Percentiles rank a stretch among this genome's conserved stretches.
Evolutionary conservation across 1,140 invertebrate species (phyloP).

Genomic region (Hycleus cichorii): DNA sequence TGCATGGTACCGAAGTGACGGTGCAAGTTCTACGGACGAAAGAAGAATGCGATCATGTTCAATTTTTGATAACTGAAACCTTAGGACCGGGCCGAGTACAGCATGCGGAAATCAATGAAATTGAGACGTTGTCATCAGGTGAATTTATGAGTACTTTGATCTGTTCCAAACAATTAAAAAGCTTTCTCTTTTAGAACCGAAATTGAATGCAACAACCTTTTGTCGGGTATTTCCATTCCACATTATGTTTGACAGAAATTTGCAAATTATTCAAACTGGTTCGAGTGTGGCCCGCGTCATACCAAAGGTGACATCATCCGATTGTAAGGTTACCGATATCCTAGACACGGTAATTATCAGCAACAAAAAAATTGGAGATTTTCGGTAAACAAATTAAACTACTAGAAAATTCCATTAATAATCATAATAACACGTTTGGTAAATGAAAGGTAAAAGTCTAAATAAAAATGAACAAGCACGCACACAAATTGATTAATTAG

Average conservation of each 20-base stretch:
- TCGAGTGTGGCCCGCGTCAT: conserved; percentile 78
- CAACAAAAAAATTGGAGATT: no score
- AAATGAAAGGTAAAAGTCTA: no score
- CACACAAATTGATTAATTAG: no score
- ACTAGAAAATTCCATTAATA: no score
- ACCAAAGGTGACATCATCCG: conserved; percentile 56
- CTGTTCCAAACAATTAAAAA: no score
- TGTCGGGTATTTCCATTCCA: conserved; percentile 93
- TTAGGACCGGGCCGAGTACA: conserved; percentile 53
- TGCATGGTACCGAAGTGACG: conserved; percentile 86
- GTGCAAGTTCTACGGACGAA: conserved; percentile 82
- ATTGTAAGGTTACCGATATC: conserved; percentile 67
- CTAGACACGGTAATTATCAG: conserved; percentile 59
- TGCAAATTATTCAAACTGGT: conserved; percentile 81
- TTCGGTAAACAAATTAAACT: no score
- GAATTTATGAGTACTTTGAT: conserved; percentile 22
- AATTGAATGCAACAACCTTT: conserved; percentile 85
- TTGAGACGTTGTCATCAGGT: conserved; percentile 66
- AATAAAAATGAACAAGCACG: no score
- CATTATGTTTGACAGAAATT: conserved; percentile 81
- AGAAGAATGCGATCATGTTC: conserved; percentile 83
- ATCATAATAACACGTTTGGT: no score
- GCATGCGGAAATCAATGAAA: conserved; percentile 60
- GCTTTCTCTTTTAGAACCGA: conserved; percentile 56
- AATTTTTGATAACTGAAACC: conserved; percentile 87